Percentiles rank a stretch among this genome's conserved stretches.
Conservation (phyloP, 2,888 invertebrate genomes). For the Ectemnius cavifrons region DNA sequence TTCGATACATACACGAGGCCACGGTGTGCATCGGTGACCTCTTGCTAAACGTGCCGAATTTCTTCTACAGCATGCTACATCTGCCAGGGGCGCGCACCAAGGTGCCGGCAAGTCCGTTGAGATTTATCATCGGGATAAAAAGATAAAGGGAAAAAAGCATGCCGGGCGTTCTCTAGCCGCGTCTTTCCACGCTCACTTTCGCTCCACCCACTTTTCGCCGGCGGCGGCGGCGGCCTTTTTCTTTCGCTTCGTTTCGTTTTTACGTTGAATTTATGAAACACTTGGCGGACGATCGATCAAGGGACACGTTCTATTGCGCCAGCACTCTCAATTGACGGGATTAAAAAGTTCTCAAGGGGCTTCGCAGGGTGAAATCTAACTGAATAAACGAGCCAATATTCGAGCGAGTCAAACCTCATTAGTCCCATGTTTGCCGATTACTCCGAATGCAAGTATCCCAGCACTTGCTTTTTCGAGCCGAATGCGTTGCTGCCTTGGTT, state of each 20-base stretch:
- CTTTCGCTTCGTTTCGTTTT: conserved; percentile 29
- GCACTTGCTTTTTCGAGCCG: too few species aligned
- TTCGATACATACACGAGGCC: conserved; percentile 9
- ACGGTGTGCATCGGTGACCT: conserved; percentile 30
- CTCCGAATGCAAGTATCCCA: too few species aligned
- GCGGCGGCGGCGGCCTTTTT: conserved; percentile 2
- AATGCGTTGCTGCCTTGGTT: too few species aligned
- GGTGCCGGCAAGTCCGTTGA: conserved; percentile 38
- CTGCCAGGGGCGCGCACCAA: conserved; percentile 41
- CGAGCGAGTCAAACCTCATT: too few species aligned
- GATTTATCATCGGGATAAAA: conserved; percentile 69
- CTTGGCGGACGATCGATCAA: conserved; percentile 55
- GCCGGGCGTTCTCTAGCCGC: conserved; percentile 2
- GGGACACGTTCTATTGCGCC: conserved; percentile 38
- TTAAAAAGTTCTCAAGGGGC: background rate
- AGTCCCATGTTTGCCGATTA: too few species aligned
- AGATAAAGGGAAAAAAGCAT: conserved; percentile 60
- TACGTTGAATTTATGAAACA: conserved; percentile 57
- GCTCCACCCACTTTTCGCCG: conserved; percentile 5
- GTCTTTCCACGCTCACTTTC: conserved; percentile 1
- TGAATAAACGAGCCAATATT: too few species aligned
- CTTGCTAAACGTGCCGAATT: conserved; percentile 60
- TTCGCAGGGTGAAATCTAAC: too few species aligned
- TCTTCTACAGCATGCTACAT: conserved; percentile 52
- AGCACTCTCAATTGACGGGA: conserved; percentile 1